Evolutionary conservation across 2,888 invertebrate genomes (phyloP), one percentile per base, ranked within the genome.

Genomic region (Drosophila sordidula): DNA sequence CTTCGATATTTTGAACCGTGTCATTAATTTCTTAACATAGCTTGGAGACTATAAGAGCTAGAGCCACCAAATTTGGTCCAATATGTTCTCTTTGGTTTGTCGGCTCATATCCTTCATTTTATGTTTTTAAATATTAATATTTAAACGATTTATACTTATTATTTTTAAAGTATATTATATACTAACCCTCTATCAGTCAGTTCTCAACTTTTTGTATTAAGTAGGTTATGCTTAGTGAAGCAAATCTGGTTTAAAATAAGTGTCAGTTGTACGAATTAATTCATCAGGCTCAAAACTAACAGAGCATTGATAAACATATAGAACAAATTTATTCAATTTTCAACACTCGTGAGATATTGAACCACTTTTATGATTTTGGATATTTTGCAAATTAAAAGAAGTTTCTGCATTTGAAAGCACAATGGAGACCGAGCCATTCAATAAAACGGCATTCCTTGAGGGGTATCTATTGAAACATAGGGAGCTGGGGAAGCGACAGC

Each of bases 401-500:
- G 52, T 65, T 44, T 26, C 6, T 6, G 6, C 22, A 22, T 9
- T 45, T 36, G 4, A 22, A 18, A 16, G n/a, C 45, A 64, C 77
- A 56, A 82, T 82, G 82, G 70, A 65, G 6, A 51, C 38, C 1
- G 59, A 67, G 22, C 62, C 68, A 11, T 83, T 81, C 18, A 56
- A 82, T 25, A 90, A 88, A 69, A 55, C 66, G 3, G 71, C 71
- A 32, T 87, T 91, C 32, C 80, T 89, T 0, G 88, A 89, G 59
- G 39, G 61, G 5, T 91, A 90, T 54, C 66, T 85, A 22, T 39
- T 70, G 1, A 90, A 91, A 69, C 90, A 92, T 44, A 89, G 89
- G 12, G 91, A 92, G 50, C 70, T 92, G 4, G 83, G 89, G 11
- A 91, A 89, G 63, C 83, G 90, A 0, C 92, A 92, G 70, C 82